Conservation (phyloP, 1,140 invertebrate species). For the Steinernema feltiae region DNA sequence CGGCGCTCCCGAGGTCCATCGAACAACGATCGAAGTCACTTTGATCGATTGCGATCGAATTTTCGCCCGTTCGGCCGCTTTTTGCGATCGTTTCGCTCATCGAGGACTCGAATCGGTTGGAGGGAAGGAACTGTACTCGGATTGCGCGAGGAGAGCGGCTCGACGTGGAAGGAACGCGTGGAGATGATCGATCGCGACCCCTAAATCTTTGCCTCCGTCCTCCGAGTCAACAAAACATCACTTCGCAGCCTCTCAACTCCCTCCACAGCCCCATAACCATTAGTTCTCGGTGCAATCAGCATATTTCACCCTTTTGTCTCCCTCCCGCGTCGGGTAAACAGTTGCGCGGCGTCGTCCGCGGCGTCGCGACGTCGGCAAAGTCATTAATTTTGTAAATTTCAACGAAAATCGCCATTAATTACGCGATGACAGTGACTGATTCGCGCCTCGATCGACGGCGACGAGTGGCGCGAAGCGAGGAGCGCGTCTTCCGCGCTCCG, state of each 20-base stretch:
- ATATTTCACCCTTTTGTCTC: background rate
- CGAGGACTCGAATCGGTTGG: background rate
- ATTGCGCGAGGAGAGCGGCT: too few relatives aligned
- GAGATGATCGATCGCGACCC: too few relatives aligned
- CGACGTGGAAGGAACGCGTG: too few relatives aligned
- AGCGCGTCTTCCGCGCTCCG: background rate
- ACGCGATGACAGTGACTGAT: slow-evolving; percentile 8
- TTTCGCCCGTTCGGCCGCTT: background rate
- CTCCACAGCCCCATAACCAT: background rate
- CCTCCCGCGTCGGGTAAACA: background rate
- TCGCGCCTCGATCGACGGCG: background rate
- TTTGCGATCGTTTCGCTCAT: background rate
- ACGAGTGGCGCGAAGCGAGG: background rate
- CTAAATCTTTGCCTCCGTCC: too few relatives aligned
- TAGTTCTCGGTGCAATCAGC: background rate
- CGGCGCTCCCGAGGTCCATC: background rate
- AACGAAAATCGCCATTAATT: slow-evolving; percentile 14
- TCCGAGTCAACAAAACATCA: background rate
- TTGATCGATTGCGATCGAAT: background rate
- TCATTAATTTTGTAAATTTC: slow-evolving; percentile 16
- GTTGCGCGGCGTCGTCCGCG: slow-evolving; percentile 9
- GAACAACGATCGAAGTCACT: background rate
- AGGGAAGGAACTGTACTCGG: too few relatives aligned
- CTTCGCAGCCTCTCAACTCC: background rate
- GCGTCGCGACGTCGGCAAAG: background rate